Base-by-base conservation (phyloP, 53 echinoderm and acorn worm species). In the Echinarachnius parma region DNA sequence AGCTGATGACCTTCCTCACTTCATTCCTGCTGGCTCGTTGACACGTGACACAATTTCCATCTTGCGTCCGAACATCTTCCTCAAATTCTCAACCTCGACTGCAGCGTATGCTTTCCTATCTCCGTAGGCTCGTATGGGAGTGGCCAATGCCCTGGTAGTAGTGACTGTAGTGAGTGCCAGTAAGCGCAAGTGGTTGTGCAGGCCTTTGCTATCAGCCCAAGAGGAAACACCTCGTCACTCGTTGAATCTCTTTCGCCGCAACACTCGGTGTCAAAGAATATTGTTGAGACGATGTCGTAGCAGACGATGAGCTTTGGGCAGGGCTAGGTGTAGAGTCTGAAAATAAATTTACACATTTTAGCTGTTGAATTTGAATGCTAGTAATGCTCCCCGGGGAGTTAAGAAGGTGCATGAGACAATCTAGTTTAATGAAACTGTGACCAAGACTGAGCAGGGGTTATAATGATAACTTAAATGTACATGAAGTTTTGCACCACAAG, bases 301-400 rank as follows among this genome's bases (percentile, higher is more conserved):
- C 74, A 72, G 25, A 72, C 18, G 8, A 72, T 36, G n/a, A 72
- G 74, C 18, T 28, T 55, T 16, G 36, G 5, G 16, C 55, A 53
- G 3, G 74, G 74, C 27, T 72, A 57, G 56, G 74, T 72, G 74
- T 57, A 72, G 11, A 72, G 36, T 45, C 74, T 72, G 23, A 16
- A 15, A 47, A 29, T 2, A 48, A 18, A 42, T 24, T 3, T 27
- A n/a, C n/a, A n/a, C n/a, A n/a, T n/a, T n/a, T n/a, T n/a, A n/a
- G n/a, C n/a, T n/a, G n/a, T n/a, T n/a, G n/a, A n/a, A n/a, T n/a
- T n/a, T n/a, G n/a, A n/a, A n/a, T n/a, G n/a, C n/a, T n/a, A n/a
- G n/a, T n/a, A n/a, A n/a, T n/a, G n/a, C n/a, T n/a, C n/a, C n/a
- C n/a, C n/a, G n/a, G n/a, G n/a, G n/a, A n/a, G n/a, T n/a, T n/a